Conservation (phyloP, 2,113 vertebrate species). For the Aspidoscelis tigris region DNA sequence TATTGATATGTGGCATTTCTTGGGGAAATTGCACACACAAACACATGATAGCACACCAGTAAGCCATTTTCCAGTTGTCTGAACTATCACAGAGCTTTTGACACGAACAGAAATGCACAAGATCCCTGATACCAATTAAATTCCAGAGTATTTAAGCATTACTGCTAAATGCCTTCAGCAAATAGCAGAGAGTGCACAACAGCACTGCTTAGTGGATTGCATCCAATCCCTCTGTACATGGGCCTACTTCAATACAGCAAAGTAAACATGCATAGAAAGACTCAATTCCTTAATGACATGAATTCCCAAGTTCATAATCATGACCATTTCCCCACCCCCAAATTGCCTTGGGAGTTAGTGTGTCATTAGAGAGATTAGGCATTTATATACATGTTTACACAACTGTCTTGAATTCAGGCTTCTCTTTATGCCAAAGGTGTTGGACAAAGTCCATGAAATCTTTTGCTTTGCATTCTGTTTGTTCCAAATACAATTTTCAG, state of each 20-base stretch:
- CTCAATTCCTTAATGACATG: constrained; percentile 51
- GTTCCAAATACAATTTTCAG: background rate
- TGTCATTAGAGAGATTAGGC: constrained; percentile 55
- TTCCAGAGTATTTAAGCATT: background rate
- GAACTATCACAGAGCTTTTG: fast-evolving
- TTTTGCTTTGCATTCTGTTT: background rate
- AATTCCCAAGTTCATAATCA: constrained; percentile 39
- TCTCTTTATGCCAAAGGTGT: constrained; percentile 47
- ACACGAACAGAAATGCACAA: constrained; percentile 1
- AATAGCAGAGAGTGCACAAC: background rate
- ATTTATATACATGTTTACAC: constrained; percentile 54
- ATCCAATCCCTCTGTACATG: constrained; percentile 35
- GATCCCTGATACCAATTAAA: background rate
- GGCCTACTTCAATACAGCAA: constrained; percentile 29
- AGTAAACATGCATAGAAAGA: constrained; percentile 55
- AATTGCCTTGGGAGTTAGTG: constrained; percentile 31
- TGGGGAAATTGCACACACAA: constrained; percentile 46
- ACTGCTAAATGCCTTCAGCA: background rate
- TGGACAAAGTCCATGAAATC: constrained; percentile 1
- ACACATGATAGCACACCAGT: constrained; percentile 48
- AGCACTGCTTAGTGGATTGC: constrained; percentile 10
- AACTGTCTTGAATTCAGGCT: constrained; percentile 45
- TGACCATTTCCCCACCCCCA: background rate
- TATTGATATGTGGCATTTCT: constrained; percentile 65
- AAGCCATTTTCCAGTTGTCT: constrained; percentile 49